Evolutionary conservation across 2,888 invertebrate species (phyloP), one percentile per base, ranked within the genome.

Genomic region (Pteria penguin): DNA sequence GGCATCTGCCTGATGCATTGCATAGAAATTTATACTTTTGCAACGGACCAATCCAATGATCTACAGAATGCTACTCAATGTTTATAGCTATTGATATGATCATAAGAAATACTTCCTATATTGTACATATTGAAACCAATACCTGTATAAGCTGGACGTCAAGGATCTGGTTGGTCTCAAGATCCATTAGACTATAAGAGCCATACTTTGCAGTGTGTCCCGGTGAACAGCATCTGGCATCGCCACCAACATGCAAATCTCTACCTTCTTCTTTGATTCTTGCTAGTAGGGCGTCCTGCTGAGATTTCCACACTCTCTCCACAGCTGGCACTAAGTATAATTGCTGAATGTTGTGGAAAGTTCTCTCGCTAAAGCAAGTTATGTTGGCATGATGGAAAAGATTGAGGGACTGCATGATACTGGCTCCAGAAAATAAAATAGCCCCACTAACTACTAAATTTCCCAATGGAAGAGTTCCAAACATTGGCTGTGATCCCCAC

Each of bases 121-220:
- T n/a, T n/a, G n/a, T n/a, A n/a, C n/a, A n/a, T n/a, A n/a, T n/a
- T n/a, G n/a, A n/a, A n/a, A n/a, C n/a, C n/a, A n/a, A n/a, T 18
- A 58, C 29, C 61, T 61, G 31, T 31, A 61, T 24, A 11, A 61
- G 29, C 26, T 61, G 11, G n/a, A 61, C 61, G 32, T 61, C 61
- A 61, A 29, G 61, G 8, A 61, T 61, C 29, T 61, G 29, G 29
- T 8, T 5, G 31, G 1, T 18, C 61, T 61, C 61, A 4, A 61
- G 31, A 14, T 61, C 31, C 61, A 61, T 61, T n/a, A 61, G 26
- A 61, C 61, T 61, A 22, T 61, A 61, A 24, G 61, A 61, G 5
- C 61, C 29, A 61, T 61, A 61, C 22, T 61, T 36, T n/a, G 63
- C 36, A n/a, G 61, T 61, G 29, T 61, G 61, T 29, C 11, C 61